Percentiles rank a stretch among this genome's conserved stretches.
Conservation (phyloP, 2,888 invertebrate species). For the Eurois occulta region DNA sequence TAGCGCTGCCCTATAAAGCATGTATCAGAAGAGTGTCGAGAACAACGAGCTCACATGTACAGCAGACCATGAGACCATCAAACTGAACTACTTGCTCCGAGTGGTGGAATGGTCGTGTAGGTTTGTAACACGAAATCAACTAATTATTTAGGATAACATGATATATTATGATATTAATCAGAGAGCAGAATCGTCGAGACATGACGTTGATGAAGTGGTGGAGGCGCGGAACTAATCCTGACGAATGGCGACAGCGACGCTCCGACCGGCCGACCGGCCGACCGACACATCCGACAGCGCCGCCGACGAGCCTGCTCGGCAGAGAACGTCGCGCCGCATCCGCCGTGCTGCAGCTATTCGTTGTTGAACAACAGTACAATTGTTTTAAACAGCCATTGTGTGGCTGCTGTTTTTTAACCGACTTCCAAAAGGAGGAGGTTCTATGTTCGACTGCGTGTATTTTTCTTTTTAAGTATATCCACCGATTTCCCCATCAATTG, state of each 20-base stretch:
- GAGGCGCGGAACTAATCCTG: constrained; percentile 19
- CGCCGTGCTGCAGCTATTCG: neutral
- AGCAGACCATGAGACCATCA: neutral
- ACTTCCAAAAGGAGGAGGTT: no score
- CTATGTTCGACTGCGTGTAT: no score
- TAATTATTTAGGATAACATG: neutral
- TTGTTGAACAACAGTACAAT: neutral
- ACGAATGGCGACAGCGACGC: constrained; percentile 11
- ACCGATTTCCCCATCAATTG: no score
- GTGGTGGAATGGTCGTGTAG: neutral
- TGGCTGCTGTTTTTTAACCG: neutral
- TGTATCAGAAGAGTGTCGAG: neutral
- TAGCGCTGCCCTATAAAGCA: neutral
- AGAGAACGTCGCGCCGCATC: neutral
- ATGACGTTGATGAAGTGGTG: constrained; percentile 37
- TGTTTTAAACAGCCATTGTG: constrained; percentile 5
- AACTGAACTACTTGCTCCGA: neutral
- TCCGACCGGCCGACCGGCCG: neutral
- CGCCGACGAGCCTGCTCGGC: neutral
- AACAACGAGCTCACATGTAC: neutral
- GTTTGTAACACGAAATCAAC: neutral
- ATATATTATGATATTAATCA: constrained; percentile 21
- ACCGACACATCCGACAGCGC: neutral
- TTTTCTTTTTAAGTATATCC: no score
- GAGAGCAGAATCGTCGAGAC: constrained; percentile 3